Base-by-base conservation (phyloP, 2,797 vertebrate genomes). In the Benthosema pterotum region DNA sequence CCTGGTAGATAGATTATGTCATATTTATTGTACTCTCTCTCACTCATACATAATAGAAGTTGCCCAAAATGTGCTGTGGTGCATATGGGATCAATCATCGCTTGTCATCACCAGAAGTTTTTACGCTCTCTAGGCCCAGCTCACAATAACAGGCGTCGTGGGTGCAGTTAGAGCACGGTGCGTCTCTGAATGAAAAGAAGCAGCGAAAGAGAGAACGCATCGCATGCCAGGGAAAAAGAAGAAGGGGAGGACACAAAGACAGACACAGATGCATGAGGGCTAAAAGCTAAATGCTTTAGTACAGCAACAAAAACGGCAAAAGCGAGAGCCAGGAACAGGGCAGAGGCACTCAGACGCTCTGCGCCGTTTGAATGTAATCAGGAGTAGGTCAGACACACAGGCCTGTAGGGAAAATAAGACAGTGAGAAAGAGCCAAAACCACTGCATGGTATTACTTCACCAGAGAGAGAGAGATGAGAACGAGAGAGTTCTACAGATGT, bases 351-450 rank as follows among this genome's bases (percentile, higher is more conserved):
- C 46, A 55, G 59, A 77, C 38, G 67, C 62, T 72, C 75, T 77
- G 71, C 67, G 55, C 58, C 62, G 69, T 73, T 79, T 68, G 75
- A 81, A 79, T 74, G 59, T 80, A 79, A 79, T 78, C 72, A 78
- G 74, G 70, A 72, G 74, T 75, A 76, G 83, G 75, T 82, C 78
- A 77, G 69, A 82, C 52, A 55, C 60, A 74, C 43, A 43, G 25
- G 62, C 74, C 75, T 76, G 66, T 22, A 18, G 71, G 74, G 74
- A 57, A 54, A 57, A 69, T 48, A 56, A 38, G 53, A 60, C 51
- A 56, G 47, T 57, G 19, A 45, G 67, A 16, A 12, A 68, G 32
- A 38, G 32, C 32, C 14, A 63, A 54, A 66, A 72, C 5, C 59
- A 63, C 55, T 16, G 16, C 19, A 28, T 63, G 62, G 71, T 77